Base-by-base conservation (phyloP, 64 coral and sea anemone species). In the Montipora efflorescens region DNA sequence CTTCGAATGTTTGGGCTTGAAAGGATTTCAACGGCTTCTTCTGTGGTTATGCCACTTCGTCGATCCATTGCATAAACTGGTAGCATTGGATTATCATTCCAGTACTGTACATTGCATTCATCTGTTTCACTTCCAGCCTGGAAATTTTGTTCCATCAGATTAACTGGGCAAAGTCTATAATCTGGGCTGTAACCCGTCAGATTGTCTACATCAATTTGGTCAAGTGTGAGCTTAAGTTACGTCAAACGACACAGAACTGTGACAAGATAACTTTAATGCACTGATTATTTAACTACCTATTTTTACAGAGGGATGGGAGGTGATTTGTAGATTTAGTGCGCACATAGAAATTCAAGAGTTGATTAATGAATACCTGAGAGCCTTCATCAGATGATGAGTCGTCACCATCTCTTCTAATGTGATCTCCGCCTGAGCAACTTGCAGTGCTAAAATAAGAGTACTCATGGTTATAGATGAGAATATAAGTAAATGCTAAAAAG, bases 81-180 rank as follows among this genome's bases (percentile, higher is more conserved):
- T 55, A 91, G 90, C 90, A 91, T 83, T 73, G 90, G 90, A 74
- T 83, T 50, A 75, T 91, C 90, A 22, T 83, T 91, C 90, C 68
- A 91, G 49, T 55, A 79, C 62, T 51, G 47, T 12, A 79, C 28
- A 28, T 28, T 28, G 28, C 28, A 28, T 28, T 28, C 28, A 28
- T 28, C 28, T 28, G 28, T 79, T 19, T 79, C 47, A 8, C 18
- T n/a, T 79, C 48, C 19, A 19, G 6, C 48, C 16, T 79, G 47
- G 9, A 19, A n/a, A 47, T 46, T 3, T 3, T 12, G 44, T 46
- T 44, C 15, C 45, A 44, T 46, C 7, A 36, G 4, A 36, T 46
- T 25, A 28, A 28, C 28, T 28, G 28, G 28, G 28, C 28, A 28
- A 28, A 28, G 28, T 28, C 28, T 28, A 28, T 28, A 28, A 28